Evolutionary conservation across 2,113 vertebrate genomes (phyloP).

Genomic region (Upupa epops): DNA sequence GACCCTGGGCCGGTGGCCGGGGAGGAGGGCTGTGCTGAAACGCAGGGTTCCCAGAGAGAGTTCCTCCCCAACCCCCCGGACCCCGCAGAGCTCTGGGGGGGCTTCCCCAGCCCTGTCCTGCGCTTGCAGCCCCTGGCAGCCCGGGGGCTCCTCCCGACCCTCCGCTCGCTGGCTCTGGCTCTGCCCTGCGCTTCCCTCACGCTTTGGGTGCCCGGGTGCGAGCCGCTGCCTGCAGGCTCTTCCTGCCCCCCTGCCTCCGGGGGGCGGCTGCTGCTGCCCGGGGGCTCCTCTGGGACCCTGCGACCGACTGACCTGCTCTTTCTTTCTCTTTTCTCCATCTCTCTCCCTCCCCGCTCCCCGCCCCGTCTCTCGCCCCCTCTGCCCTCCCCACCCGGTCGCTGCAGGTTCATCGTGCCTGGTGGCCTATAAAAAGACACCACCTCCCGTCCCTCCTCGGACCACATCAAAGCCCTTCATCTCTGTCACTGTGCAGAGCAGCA

Average conservation of each 20-base stretch:
- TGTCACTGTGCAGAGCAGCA: constrained; percentile 98
- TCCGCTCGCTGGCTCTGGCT: constrained; percentile 61
- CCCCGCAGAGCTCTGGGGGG: constrained; percentile 13
- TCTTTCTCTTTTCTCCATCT: constrained; percentile 46
- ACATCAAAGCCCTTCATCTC: constrained; percentile 98
- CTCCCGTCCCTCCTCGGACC: constrained; percentile 95
- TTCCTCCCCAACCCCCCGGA: neutral
- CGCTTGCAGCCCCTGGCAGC: constrained; percentile 34
- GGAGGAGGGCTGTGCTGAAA: constrained; percentile 22
- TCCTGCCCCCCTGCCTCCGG: constrained; percentile 50
- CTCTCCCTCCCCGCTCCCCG: neutral
- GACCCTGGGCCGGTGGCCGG: no score
- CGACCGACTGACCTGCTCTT: constrained; percentile 64
- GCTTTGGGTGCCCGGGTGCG: constrained; percentile 49
- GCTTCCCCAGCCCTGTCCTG: constrained; percentile 24
- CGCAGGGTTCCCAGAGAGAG: constrained; percentile 7
- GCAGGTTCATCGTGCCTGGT: constrained; percentile 95
- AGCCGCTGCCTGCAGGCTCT: constrained; percentile 56
- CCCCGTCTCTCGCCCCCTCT: constrained; percentile 6
- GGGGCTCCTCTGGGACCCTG: constrained; percentile 24
- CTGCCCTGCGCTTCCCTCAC: constrained; percentile 4
- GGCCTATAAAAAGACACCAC: constrained; percentile 95
- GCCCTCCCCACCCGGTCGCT: constrained; percentile 16
- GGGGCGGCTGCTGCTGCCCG: constrained; percentile 21
- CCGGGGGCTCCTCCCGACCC: constrained; percentile 46